Evolutionary conservation across 2,113 vertebrate genomes (phyloP).

Genomic region (Caranx ignobilis): DNA sequence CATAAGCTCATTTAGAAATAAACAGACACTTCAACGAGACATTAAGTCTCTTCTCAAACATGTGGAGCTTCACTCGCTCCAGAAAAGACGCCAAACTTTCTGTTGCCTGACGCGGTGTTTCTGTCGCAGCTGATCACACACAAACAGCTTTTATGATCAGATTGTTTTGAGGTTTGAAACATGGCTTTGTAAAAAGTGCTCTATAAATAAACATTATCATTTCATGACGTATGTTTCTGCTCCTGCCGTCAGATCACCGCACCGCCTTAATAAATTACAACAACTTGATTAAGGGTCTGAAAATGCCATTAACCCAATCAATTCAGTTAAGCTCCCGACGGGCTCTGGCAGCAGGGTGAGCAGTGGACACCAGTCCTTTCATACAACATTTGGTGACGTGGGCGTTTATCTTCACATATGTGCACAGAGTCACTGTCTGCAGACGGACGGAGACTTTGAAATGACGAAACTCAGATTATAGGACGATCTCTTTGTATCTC

Average conservation of each 20-base stretch:
- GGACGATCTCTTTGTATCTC: neutral
- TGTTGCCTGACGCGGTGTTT: neutral
- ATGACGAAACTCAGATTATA: too few relatives aligned
- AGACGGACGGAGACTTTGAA: too few relatives aligned
- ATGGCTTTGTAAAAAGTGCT: too few relatives aligned
- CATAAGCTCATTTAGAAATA: neutral
- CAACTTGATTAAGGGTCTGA: neutral
- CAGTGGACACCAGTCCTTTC: too few relatives aligned
- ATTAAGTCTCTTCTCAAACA: neutral
- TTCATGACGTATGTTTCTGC: neutral
- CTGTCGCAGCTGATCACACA: neutral
- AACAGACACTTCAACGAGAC: neutral
- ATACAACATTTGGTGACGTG: too few relatives aligned
- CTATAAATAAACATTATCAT: too few relatives aligned
- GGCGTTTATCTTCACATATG: too few relatives aligned
- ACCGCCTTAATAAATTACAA: neutral
- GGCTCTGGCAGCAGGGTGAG: too few relatives aligned
- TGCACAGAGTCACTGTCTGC: too few relatives aligned
- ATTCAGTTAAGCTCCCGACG: too few relatives aligned
- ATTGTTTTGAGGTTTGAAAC: too few relatives aligned
- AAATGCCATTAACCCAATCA: neutral
- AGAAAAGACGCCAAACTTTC: neutral
- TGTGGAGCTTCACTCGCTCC: too few relatives aligned
- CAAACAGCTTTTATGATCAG: neutral
- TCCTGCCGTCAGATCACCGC: neutral